Percentiles rank a stretch among this genome's conserved stretches.
Evolutionary conservation across 2,113 vertebrate species (phyloP).

Genomic region (Rhynchomys soricoides): DNA sequence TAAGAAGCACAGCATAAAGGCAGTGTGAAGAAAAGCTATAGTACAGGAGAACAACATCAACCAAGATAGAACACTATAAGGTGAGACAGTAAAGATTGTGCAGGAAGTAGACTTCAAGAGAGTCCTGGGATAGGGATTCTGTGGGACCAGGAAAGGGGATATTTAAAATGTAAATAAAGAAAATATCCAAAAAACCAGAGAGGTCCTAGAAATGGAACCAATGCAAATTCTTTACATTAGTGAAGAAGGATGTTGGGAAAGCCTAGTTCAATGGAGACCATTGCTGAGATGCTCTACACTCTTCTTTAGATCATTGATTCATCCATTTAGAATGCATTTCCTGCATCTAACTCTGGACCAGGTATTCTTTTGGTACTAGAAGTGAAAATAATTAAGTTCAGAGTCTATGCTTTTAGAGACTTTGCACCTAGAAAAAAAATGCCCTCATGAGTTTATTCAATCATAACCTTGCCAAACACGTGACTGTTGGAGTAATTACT

Average conservation of each 20-base stretch:
- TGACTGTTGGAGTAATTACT: neutral
- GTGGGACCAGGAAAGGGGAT: no score
- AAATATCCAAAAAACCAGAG: no score
- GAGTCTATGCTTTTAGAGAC: neutral
- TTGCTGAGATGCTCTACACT: neutral
- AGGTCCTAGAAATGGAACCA: neutral
- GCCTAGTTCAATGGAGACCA: neutral
- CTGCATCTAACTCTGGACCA: neutral
- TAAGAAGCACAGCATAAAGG: neutral
- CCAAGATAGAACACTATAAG: neutral
- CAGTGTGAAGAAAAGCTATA: neutral
- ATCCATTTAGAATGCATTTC: neutral
- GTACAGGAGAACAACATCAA: neutral
- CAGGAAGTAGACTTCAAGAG: neutral
- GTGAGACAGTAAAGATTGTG: neutral
- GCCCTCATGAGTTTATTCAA: neutral
- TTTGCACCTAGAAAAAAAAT: constrained; percentile 9
- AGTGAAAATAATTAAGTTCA: neutral
- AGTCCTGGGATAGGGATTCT: no score
- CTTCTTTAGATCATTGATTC: neutral
- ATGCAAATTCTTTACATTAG: neutral
- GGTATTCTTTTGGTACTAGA: neutral
- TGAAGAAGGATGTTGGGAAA: neutral
- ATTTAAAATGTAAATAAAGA: no score
- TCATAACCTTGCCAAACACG: neutral